Conservation (phyloP, 64 coral and sea anemone genomes). For the Exaiptasia diaphana region DNA sequence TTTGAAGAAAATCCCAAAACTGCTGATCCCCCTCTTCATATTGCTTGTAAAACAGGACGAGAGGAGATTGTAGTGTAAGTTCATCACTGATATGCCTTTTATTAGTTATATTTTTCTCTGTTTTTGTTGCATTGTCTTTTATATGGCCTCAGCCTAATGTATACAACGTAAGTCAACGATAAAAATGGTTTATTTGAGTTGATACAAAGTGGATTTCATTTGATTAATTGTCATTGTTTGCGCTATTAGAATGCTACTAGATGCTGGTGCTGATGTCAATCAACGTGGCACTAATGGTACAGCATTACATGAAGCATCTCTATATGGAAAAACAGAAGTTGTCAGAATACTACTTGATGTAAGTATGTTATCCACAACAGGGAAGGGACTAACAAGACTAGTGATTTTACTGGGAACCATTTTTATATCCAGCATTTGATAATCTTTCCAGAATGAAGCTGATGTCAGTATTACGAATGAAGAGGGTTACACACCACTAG, state of each 20-base stretch:
- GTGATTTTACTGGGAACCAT: neutral
- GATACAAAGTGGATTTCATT: too few relatives aligned
- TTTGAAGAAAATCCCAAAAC: slow-evolving; percentile 33
- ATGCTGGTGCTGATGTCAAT: slow-evolving; percentile 83
- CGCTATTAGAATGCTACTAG: slow-evolving; percentile 78
- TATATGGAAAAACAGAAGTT: slow-evolving; percentile 88
- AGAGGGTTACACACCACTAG: slow-evolving; percentile 86
- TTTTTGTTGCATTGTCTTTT: too few relatives aligned
- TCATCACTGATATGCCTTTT: too few relatives aligned
- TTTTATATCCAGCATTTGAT: neutral
- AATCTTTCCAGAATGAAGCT: slow-evolving; percentile 60
- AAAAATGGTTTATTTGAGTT: too few relatives aligned
- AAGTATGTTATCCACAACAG: neutral
- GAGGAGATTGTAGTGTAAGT: slow-evolving; percentile 79
- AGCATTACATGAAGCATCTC: slow-evolving; percentile 82
- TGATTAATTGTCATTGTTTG: too few relatives aligned
- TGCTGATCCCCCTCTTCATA: slow-evolving; percentile 79
- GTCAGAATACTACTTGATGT: slow-evolving; percentile 85
- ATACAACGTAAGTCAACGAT: too few relatives aligned
- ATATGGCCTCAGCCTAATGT: too few relatives aligned
- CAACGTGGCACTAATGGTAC: slow-evolving; percentile 73
- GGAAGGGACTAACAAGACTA: neutral
- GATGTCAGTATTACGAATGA: slow-evolving; percentile 68
- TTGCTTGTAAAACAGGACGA: slow-evolving; percentile 88
- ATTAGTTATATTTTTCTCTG: too few relatives aligned